Conservation (phyloP, 1,140 invertebrate species). For the Drosophila melanogaster region Release_6_plus_ISO1_MT NT_033777.3:28456001-28456500, state of each 20-base stretch:
- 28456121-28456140: constrained; percentile 25
- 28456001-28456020: constrained; percentile 82
- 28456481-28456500: constrained; percentile 69
- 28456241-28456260: constrained; percentile 18
- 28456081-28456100: constrained; percentile 72
- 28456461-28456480: constrained; percentile 76
- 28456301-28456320: constrained; percentile 49
- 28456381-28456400: constrained; percentile 33
- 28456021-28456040: constrained; percentile 82
- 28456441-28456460: constrained; percentile 49
- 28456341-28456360: constrained; percentile 54
- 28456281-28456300: constrained; percentile 20
- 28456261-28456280: constrained; percentile 27
- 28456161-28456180: background rate
- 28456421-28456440: constrained; percentile 13
- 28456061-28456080: constrained; percentile 81
- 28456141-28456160: constrained; percentile 38
- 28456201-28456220: constrained; percentile 41
- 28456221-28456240: constrained; percentile 40
- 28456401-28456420: constrained; percentile 54
- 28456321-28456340: constrained; percentile 13
- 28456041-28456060: constrained; percentile 76
- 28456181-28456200: constrained; percentile 3
- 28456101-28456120: constrained; percentile 59
- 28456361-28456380: constrained; percentile 1